phyloP scores from a whole-genome alignment of 2,888 invertebrate species.

The Brenthis ino region DNA sequence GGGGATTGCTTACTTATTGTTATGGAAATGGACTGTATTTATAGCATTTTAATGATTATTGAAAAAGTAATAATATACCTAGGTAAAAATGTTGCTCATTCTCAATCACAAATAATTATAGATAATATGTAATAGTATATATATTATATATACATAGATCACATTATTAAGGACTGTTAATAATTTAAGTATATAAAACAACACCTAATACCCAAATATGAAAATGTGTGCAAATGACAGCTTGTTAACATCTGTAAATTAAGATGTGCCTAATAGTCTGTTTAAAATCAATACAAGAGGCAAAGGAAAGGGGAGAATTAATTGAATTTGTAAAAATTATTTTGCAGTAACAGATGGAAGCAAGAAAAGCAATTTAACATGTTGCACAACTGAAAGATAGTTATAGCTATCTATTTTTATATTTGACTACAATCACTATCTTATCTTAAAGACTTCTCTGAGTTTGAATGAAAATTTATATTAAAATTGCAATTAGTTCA shows the following conservation, averaged over 20 bases:
- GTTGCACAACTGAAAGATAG: conserved; percentile 16
- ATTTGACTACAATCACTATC: conserved; percentile 6
- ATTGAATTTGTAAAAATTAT: neutral
- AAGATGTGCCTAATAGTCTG: too few relatives aligned
- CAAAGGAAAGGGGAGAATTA: neutral
- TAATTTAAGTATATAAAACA: conserved; percentile 31
- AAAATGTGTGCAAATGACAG: neutral
- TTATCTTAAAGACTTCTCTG: neutral
- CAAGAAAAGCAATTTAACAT: conserved; percentile 2
- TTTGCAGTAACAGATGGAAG: neutral
- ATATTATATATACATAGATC: conserved; percentile 34
- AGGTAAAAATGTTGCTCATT: conserved; percentile 38
- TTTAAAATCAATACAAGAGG: conserved; percentile 9
- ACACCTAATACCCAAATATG: conserved; percentile 4
- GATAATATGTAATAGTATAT: conserved; percentile 30
- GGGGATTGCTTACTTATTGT: conserved; percentile 8
- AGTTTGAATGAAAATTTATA: neutral
- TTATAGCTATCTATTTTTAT: conserved; percentile 17
- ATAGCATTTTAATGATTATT: conserved; percentile 24
- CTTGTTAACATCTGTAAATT: conserved; percentile 10
- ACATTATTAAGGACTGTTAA: conserved; percentile 36
- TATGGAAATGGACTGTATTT: conserved; percentile 12
- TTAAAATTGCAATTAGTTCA: neutral
- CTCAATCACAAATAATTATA: conserved; percentile 37
- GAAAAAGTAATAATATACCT: conserved; percentile 15